Evolutionary conservation across 2,113 vertebrate genomes (phyloP).

Genomic region (Alces alces): DNA sequence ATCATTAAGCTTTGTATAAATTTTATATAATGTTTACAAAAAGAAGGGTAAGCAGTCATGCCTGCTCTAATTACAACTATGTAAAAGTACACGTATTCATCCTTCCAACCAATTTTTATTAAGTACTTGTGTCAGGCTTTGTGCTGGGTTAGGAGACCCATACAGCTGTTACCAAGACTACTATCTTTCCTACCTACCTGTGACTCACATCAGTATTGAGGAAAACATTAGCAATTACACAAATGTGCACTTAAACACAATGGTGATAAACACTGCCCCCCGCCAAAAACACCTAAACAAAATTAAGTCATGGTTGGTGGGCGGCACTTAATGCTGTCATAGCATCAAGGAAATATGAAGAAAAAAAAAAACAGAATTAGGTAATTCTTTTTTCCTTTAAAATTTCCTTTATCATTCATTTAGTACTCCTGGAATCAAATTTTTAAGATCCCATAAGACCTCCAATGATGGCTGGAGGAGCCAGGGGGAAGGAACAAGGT

Average conservation of each 20-base stretch:
- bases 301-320: neutral
- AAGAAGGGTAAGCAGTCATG: neutral
- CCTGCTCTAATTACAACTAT: neutral
- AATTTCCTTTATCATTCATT: neutral
- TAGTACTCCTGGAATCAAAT: neutral
- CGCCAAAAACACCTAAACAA: neutral
- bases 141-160: neutral
- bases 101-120: neutral
- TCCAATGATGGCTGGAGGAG: neutral
- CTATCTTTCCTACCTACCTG: neutral
- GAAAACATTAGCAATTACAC: neutral
- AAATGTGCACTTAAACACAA: neutral
- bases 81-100: neutral
- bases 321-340: neutral
- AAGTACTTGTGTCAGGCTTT: neutral
- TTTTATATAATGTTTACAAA: neutral
- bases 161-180: neutral
- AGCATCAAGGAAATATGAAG: neutral
- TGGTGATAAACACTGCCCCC: neutral
- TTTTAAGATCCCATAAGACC: neutral
- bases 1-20: neutral
- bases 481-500: neutral
- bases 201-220: neutral
- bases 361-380: neutral
- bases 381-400: neutral